phyloP scores from a whole-genome alignment of 1,140 invertebrate genomes.

The Drosophila ercepeae region DNA sequence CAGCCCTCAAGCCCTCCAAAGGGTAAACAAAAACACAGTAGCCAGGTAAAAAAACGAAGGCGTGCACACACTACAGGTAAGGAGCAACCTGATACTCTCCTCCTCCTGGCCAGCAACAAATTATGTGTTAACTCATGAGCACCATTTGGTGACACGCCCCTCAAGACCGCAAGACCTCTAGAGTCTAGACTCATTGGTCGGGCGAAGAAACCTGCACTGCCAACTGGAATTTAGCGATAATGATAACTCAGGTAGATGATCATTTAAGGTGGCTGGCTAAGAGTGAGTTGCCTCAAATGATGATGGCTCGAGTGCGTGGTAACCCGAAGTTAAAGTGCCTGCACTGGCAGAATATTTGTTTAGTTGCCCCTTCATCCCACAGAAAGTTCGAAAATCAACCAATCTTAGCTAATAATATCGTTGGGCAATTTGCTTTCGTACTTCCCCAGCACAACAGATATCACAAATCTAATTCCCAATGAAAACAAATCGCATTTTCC shows the following conservation, averaged over 20 bases:
- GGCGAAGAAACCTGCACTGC: conserved; percentile 17
- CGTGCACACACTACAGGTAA: conserved; percentile 32
- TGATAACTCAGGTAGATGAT: conserved; percentile 58
- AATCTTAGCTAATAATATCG: conserved; percentile 21
- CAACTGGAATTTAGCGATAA: conserved; percentile 67
- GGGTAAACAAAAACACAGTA: conserved; percentile 19
- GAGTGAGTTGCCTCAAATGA: conserved; percentile 2
- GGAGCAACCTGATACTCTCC: conserved; percentile 30
- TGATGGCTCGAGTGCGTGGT: conserved; percentile 22
- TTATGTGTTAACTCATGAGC: conserved; percentile 76
- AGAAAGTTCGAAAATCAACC: not conserved
- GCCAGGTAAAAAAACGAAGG: conserved; percentile 23
- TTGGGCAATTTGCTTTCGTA: conserved; percentile 9
- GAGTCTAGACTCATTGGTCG: conserved; percentile 17
- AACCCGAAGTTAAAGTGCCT: conserved; percentile 4
- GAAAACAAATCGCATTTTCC: conserved; percentile 41
- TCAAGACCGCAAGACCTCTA: conserved; percentile 5
- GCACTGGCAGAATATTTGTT: conserved; percentile 10
- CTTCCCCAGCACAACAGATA: not conserved
- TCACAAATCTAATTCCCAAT: conserved; percentile 18
- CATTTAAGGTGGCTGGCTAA: not conserved
- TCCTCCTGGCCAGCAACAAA: conserved; percentile 52
- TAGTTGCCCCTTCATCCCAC: not conserved
- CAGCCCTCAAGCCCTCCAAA: not conserved
- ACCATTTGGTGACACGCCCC: conserved; percentile 62